These are phyloP conservation scores for Mus spicilegus DNA, from an alignment of 2,113 vertebrate genomes.

Conservation along the genomic window DNA sequence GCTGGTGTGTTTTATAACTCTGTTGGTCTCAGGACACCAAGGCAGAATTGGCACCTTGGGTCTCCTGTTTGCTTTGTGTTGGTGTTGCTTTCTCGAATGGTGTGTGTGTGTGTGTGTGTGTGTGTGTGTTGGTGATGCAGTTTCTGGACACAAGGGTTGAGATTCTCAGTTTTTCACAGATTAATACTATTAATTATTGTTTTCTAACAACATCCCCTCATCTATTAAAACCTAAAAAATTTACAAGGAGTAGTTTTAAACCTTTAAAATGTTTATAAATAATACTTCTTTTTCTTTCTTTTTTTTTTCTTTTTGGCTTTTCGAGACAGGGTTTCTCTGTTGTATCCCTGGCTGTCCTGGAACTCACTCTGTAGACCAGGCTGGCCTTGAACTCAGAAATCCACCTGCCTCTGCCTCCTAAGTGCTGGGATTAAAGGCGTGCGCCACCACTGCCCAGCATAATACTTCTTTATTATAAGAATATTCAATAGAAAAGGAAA, in stretches of 20 bases:
- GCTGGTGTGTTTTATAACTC: slow-evolving; percentile 75
- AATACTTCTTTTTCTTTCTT: slow-evolving; percentile 24
- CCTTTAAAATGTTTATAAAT: not conserved
- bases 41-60: slow-evolving; percentile 62
- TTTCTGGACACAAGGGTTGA: not conserved
- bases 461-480: slow-evolving; percentile 31
- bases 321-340: too few relatives aligned
- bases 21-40: slow-evolving; percentile 61
- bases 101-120: not conserved
- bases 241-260: slow-evolving; percentile 20
- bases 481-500: slow-evolving; percentile 4
- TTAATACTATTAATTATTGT: not conserved
- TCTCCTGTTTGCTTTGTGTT: not conserved
- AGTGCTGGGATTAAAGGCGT: too few relatives aligned
- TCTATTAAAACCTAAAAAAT: slow-evolving; percentile 47
- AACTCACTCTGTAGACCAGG: too few relatives aligned
- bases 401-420: too few relatives aligned
- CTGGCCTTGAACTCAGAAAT: too few relatives aligned
- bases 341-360: too few relatives aligned
- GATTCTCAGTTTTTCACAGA: slow-evolving; percentile 22
- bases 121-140: not conserved
- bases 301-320: too few relatives aligned
- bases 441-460: not conserved
- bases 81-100: fast-evolving
- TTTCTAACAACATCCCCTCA: not conserved